These are phyloP conservation scores for Oophaga pumilio DNA, from an alignment of 2,113 vertebrate species.

Conservation along the genomic window DNA sequence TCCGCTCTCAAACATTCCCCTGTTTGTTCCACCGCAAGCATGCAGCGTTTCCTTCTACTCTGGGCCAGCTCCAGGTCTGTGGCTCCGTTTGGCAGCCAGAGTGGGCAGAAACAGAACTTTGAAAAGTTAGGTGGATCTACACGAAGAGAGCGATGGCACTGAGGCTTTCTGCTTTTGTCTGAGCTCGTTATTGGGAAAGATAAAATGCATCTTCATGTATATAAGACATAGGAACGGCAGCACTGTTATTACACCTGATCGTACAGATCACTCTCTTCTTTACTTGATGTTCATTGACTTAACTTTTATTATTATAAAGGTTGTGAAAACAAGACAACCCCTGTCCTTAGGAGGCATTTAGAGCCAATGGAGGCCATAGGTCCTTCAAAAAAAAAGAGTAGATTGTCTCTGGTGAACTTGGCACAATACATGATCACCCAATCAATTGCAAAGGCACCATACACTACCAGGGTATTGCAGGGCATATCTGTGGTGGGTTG, in stretches of 20 bases:
- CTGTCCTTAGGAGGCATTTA: not conserved
- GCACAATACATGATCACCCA: no score
- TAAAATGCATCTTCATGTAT: not conserved
- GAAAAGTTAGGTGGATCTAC: slow-evolving; percentile 13
- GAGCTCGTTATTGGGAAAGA: not conserved
- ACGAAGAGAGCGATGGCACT: not conserved
- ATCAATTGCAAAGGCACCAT: no score
- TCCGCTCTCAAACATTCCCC: slow-evolving; percentile 36
- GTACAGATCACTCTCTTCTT: not conserved
- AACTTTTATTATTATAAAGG: not conserved
- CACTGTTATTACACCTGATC: not conserved
- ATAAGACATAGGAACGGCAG: not conserved
- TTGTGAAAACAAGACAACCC: not conserved
- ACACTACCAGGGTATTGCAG: no score
- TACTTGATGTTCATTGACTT: not conserved
- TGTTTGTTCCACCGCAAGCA: slow-evolving; percentile 49
- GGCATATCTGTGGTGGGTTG: no score
- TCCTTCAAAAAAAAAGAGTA: not conserved
- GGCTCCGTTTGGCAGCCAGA: slow-evolving; percentile 23
- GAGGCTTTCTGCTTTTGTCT: not conserved
- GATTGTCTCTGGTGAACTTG: not conserved
- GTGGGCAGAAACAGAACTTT: slow-evolving; percentile 2
- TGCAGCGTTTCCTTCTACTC: slow-evolving; percentile 37
- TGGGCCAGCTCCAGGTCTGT: slow-evolving; percentile 11
- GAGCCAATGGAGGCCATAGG: not conserved